Evolutionary conservation across 2,888 invertebrate genomes (phyloP), one percentile per base, ranked within the genome.

Genomic region (Drosophila buzzatii): DNA sequence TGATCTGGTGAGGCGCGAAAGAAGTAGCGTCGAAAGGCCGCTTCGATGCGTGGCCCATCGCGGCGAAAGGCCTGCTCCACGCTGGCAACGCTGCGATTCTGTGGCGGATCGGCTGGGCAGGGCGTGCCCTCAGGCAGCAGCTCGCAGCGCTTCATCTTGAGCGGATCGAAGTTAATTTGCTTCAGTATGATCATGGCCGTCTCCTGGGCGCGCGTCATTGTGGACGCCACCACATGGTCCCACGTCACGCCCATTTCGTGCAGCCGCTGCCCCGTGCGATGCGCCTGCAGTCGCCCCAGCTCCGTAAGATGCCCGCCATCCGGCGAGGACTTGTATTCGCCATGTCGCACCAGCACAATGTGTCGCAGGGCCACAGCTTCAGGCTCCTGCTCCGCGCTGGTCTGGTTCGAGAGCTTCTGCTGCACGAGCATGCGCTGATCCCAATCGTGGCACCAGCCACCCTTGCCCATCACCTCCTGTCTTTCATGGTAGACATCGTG

Each of bases 21-120:
- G 92, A 99, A 97, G 93, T 98, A 97, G 82, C 96, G 96, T 47
- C 98, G 94, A 93, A 99, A 99, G 1, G 97, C 99, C 0, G 98
- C 98, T 93, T 99, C 99, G 83, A 99, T 99, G 77, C 99, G 94
- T 0, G 98, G 96, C 10, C 98, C 97, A 93, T 99, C 98, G 92
- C 96, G 95, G 93, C 95, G 97, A 94, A 97, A 98, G 97, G 98
- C 96, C 96, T 96, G 94, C 93, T 90, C 97, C 97, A 0, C 98
- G 97, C 90, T 94, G 95, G 97, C 97, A 97, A 89, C 95, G 95
- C 0, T 97, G 96, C 0, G 96, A 94, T 96, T 96, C 0, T 96
- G 94, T 0, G 98, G 97, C 0, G 99, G 99, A 90, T 99, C 99
- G 0, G 99, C 98, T 0, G 97, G 97, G 78, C 98, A 96, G 0